Evolutionary conservation across 2,797 vertebrate species (phyloP), one percentile per base, ranked within the genome.

Genomic region (Lacerta viridis): DNA sequence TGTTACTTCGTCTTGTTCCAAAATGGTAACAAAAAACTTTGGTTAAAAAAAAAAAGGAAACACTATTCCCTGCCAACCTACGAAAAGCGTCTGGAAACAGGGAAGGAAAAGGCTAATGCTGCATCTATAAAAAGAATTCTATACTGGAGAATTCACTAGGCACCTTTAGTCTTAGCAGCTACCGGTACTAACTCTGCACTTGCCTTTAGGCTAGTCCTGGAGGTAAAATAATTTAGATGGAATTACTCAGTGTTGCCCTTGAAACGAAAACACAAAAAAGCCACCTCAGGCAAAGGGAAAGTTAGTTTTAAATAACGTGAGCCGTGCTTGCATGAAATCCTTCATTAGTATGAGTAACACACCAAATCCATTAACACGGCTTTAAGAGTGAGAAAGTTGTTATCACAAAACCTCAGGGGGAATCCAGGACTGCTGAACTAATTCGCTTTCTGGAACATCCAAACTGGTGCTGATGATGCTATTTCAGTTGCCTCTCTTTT

Each of bases 301-400:
- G n/a, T 75, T 36, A 87, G 11, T 50, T 71, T 50, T 79, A 33
- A 71, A 61, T 87, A 66, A 83, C 72, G 39, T 3, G 3, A 77
- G 36, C 43, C n/a, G 68, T 20, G 2, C 78, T 87, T 55, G 43
- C 25, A 55, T 79, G 41, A 88, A 92, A 85, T 85, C 39, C 74
- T 88, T 85, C 78, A 85, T 79, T 87, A 82, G 20, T n/a, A 83
- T 84, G 69, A 87, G 84, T 27, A 86, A 86, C 23, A 59, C 59
- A 69, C 33, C 72, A n/a, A 4, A n/a, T 43, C 59, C 5, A 0
- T 83, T 86, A 71, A 78, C 0, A 0, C 46, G 20, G 25, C 79
- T 55, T 0, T 0, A 84, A 87, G 9, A 83, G 20, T 81, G 82
- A 64, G 61, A 79, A 79, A 59, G 87, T 83, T 91, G 81, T 77